These are phyloP conservation scores for Actinostola sp. DNA, from an alignment of 92 coral and sea anemone species.

Conservation along the genomic window DNA sequence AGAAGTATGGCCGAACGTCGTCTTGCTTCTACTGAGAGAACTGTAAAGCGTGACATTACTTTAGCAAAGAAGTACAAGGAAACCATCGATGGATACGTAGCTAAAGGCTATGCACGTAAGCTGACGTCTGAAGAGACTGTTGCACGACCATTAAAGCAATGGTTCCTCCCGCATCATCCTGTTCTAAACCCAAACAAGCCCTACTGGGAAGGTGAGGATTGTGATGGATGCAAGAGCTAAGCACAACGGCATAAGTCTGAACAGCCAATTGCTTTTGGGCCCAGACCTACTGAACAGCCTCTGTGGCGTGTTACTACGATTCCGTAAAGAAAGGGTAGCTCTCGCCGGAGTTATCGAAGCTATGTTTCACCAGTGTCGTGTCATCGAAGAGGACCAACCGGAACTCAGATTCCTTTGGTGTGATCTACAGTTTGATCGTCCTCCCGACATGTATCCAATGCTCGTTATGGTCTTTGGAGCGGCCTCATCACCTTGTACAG, in stretches of 20 bases:
- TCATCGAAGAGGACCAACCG: slow-evolving; percentile 29
- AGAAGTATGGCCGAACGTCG: slow-evolving; percentile 53
- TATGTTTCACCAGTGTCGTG: slow-evolving; percentile 39
- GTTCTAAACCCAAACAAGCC: slow-evolving; percentile 36
- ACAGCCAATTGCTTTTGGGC: slow-evolving; percentile 23
- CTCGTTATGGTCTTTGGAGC: slow-evolving; percentile 55
- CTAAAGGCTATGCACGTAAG: slow-evolving; percentile 30
- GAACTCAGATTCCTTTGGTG: slow-evolving; percentile 33
- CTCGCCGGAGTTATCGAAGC: slow-evolving; percentile 22
- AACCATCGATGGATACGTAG: slow-evolving; percentile 29
- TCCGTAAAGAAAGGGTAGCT: slow-evolving; percentile 22
- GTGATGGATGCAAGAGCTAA: slow-evolving; percentile 43
- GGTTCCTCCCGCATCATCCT: slow-evolving; percentile 45
- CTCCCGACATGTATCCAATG: slow-evolving; percentile 36
- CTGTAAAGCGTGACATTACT: slow-evolving; percentile 19
- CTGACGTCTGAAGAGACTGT: slow-evolving; percentile 27
- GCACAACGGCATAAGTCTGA: slow-evolving; percentile 24
- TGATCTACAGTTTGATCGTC: slow-evolving; percentile 13
- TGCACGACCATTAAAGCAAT: slow-evolving; percentile 7
- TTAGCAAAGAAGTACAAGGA: slow-evolving; percentile 31
- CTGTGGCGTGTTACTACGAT: slow-evolving; percentile 28
- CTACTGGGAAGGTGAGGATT: slow-evolving; percentile 18
- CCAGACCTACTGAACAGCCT: slow-evolving; percentile 36
- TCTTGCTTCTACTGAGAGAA: slow-evolving; percentile 52
- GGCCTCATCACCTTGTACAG: slow-evolving; percentile 54